Base-by-base conservation (phyloP, 2,888 invertebrate genomes). In the Erynnis tages region DNA sequence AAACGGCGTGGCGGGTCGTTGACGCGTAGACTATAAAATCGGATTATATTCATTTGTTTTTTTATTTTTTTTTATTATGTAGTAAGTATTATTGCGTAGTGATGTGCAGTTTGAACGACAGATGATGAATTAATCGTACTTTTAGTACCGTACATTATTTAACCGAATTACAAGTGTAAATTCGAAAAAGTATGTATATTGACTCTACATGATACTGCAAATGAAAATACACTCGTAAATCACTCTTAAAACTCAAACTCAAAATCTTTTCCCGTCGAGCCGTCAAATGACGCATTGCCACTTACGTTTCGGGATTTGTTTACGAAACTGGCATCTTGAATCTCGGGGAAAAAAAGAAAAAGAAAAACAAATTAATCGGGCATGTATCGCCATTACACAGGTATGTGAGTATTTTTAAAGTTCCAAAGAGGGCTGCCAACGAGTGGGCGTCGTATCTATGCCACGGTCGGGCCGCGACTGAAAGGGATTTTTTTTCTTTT, bases 371-470 rank as follows among this genome's bases (percentile, higher is more conserved):
- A 54, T 63, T 57, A 59, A 59, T 60, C 54, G 34, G 45, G 52
- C 47, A 54, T 56, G 55, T 58, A 59, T 56, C 45, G 49, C 63
- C 65, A 64, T 69, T 67, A 73, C 55, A 52, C 61, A 65, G 60
- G 63, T 63, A 64, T 62, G 58, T 53, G 49, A 50, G 67, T 69
- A 73, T 72, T 77, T 77, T 71, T 71, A 69, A 73, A 73, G 67
- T 69, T 67, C 64, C 66, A 63, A 67, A 55, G 41, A 77, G 79
- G 76, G 60, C 49, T 82, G 83, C 79, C 83, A 83, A 66, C 66
- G 79, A 76, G 86, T 84, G 80, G 84, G 84, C 63, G 58, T 76
- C 63, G 70, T 66, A 84, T 77, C 71, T 77, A 66, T 79, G 83
- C 77, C 84, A 79, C 67, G 82, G 83, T 61, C 79, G 66, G 62